Conservation (phyloP, 1,140 invertebrate species). For the Orchesella cincta region DNA sequence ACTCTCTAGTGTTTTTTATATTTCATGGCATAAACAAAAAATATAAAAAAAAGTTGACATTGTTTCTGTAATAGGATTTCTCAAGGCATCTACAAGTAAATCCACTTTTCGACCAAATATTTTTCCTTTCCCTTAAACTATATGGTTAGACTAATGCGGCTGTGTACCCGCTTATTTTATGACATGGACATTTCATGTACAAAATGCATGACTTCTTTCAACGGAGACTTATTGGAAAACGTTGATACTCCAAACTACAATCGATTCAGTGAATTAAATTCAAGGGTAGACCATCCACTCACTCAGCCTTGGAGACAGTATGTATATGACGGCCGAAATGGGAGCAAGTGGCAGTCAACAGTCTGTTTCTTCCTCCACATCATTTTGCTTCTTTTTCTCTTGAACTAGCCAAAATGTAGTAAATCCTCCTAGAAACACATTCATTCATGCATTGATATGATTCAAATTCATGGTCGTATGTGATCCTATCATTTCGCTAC, state of each 20-base stretch:
- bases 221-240: not conserved
- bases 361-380: not conserved
- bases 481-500: conserved; percentile 18
- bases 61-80: conserved; percentile 3
- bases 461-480: conserved; percentile 10
- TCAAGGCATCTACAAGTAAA: not conserved
- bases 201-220: not conserved
- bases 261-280: not conserved
- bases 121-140: not conserved
- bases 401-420: not conserved
- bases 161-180: not conserved
- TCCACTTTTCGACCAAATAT: not conserved
- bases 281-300: no score
- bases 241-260: not conserved
- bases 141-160: no score
- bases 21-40: not conserved
- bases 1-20: no score
- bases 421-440: not conserved
- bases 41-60: not conserved
- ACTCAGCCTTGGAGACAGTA: no score
- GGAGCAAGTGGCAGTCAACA: not conserved
- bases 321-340: not conserved
- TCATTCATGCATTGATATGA: conserved; percentile 21
- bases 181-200: not conserved
- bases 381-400: not conserved